Conservation (phyloP, 2,888 invertebrate species). For the Drosophila fulvimacula region DNA sequence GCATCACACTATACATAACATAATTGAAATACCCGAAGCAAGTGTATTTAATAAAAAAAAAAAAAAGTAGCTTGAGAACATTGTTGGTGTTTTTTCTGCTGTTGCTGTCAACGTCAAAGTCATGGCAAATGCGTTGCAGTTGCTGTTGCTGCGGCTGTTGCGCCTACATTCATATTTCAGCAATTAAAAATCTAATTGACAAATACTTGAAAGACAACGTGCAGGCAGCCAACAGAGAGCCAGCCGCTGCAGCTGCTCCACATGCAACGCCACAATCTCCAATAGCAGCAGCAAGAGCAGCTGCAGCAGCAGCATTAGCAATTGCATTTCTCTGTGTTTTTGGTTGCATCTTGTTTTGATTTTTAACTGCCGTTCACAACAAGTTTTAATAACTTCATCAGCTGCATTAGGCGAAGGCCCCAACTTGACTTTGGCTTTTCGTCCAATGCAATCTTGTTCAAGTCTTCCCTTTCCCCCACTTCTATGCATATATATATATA, state of each 20-base stretch:
- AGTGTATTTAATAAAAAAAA: slow-evolving; percentile 20
- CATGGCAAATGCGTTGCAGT: slow-evolving; percentile 44
- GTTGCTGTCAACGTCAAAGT: slow-evolving; percentile 61
- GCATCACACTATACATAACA: no score
- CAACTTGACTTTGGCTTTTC: slow-evolving; percentile 16
- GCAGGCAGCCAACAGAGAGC: slow-evolving; percentile 61
- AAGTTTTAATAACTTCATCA: slow-evolving; percentile 73
- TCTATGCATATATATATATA: background rate
- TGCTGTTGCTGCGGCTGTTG: slow-evolving; percentile 45
- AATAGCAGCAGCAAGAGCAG: slow-evolving; percentile 14
- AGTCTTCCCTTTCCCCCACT: slow-evolving; percentile 6
- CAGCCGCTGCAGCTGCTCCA: slow-evolving; percentile 49
- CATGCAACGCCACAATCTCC: slow-evolving; percentile 52
- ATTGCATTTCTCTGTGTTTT: slow-evolving; percentile 55
- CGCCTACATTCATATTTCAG: slow-evolving; percentile 81
- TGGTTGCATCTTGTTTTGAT: slow-evolving; percentile 54
- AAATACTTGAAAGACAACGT: slow-evolving; percentile 77
- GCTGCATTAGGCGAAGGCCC: slow-evolving; percentile 24
- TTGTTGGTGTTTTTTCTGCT: slow-evolving; percentile 30
- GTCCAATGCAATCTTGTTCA: slow-evolving; percentile 19
- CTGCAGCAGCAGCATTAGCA: slow-evolving; percentile 38
- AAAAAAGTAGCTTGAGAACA: slow-evolving; percentile 41
- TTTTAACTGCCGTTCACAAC: slow-evolving; percentile 49
- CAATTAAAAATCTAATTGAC: slow-evolving; percentile 81
- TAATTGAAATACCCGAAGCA: background rate